phyloP scores from a whole-genome alignment of 2,888 invertebrate species.

The Pyralis farinalis region DNA sequence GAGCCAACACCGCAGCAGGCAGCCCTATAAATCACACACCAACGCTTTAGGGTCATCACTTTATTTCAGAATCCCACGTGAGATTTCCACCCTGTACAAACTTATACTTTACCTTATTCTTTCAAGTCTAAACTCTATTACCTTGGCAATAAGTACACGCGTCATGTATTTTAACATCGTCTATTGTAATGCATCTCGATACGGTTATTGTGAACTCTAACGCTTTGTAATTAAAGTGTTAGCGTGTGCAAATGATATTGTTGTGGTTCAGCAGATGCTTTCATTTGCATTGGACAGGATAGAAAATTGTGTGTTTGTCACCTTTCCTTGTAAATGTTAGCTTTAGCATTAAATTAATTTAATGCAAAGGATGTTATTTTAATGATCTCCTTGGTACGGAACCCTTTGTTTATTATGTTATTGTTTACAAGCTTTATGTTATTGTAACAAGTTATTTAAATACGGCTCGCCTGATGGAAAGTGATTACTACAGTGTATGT shows the following conservation, averaged over 20 bases:
- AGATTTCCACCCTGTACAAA: slow-evolving; percentile 29
- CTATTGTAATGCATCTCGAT: slow-evolving; percentile 4
- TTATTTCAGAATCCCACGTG: slow-evolving; percentile 55
- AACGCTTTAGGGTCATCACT: slow-evolving; percentile 52
- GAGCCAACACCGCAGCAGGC: slow-evolving; percentile 29
- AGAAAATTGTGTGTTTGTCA: slow-evolving; percentile 59
- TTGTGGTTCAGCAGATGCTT: slow-evolving; percentile 42
- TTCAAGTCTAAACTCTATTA: slow-evolving; percentile 15
- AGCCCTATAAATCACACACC: slow-evolving; percentile 47
- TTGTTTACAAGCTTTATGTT: no score
- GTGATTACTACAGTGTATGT: no score
- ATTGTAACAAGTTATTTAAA: no score
- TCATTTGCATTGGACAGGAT: slow-evolving; percentile 63
- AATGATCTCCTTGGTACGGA: background rate
- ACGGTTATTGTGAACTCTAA: slow-evolving; percentile 21
- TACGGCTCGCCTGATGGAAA: no score
- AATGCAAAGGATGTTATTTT: slow-evolving; percentile 12
- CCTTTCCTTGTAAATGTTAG: slow-evolving; percentile 31
- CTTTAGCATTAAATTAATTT: slow-evolving; percentile 14
- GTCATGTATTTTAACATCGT: slow-evolving; percentile 12
- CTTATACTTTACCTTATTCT: background rate
- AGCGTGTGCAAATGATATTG: slow-evolving; percentile 15
- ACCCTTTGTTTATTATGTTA: no score
- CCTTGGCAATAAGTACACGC: slow-evolving; percentile 4
- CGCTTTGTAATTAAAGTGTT: slow-evolving; percentile 3